Conservation (phyloP, 1,140 invertebrate species). For the Acromyrmex echinatior region DNA sequence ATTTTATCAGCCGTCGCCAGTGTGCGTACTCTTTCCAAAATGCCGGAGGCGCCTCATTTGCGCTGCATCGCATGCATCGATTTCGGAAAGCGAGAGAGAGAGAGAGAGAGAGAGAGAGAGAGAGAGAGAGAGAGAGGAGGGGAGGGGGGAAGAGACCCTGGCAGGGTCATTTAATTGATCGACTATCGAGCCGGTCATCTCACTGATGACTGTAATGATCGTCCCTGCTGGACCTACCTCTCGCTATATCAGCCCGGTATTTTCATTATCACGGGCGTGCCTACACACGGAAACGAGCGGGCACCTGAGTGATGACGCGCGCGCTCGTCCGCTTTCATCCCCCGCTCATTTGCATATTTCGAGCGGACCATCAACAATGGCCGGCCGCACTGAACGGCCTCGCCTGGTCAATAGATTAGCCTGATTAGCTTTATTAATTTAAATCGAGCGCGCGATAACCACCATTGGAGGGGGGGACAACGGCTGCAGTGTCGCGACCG, state of each 20-base stretch:
- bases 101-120: background rate
- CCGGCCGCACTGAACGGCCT: slow-evolving; percentile 26
- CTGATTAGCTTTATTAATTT: slow-evolving; percentile 82
- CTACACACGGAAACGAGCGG: slow-evolving; percentile 55
- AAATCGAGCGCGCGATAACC: slow-evolving; percentile 72
- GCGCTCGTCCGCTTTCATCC: slow-evolving; percentile 68
- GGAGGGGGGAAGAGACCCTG: slow-evolving; percentile 18
- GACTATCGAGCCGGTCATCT: slow-evolving; percentile 79
- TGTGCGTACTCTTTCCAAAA: slow-evolving; percentile 38
- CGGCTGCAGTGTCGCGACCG: background rate
- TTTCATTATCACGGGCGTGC: slow-evolving; percentile 81
- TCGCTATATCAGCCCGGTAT: slow-evolving; percentile 74
- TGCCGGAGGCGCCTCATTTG: slow-evolving; percentile 16
- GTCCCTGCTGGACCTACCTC: slow-evolving; percentile 57
- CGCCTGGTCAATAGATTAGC: slow-evolving; percentile 73
- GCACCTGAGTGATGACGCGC: slow-evolving; percentile 75
- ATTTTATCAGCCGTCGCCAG: slow-evolving; percentile 58
- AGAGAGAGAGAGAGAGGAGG: slow-evolving; percentile 11
- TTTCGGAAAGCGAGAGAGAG: slow-evolving; percentile 55
- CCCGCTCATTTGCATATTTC: slow-evolving; percentile 82
- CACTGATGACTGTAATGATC: slow-evolving; percentile 79
- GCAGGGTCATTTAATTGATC: slow-evolving; percentile 79
- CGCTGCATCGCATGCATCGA: slow-evolving; percentile 65
- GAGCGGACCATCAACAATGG: slow-evolving; percentile 69
- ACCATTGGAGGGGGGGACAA: slow-evolving; percentile 20